These are phyloP conservation scores for Orthonevra nobilis DNA, from an alignment of 2,888 invertebrate species.

Conservation along the genomic window DNA sequence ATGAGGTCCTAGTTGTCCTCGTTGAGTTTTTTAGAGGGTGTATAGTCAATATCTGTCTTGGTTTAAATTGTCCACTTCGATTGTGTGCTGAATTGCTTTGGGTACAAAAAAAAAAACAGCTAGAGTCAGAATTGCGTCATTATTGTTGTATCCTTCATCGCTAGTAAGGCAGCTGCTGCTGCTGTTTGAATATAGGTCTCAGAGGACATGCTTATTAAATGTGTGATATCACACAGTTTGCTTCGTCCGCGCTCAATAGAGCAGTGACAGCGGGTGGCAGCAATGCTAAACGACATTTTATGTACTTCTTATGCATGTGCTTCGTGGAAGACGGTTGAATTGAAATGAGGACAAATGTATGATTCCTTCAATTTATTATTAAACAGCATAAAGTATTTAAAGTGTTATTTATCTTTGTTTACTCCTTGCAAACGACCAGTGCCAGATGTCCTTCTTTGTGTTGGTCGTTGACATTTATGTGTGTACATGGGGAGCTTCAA, in stretches of 20 bases:
- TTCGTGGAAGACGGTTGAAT: neutral
- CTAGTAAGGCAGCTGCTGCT: neutral
- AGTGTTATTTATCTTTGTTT: conserved; percentile 30
- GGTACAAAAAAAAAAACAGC: conserved; percentile 10
- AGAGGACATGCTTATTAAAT: conserved; percentile 38
- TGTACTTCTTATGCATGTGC: conserved; percentile 1
- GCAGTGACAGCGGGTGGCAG: neutral
- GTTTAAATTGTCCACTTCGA: conserved; percentile 16
- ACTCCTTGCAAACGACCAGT: neutral
- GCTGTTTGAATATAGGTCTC: conserved; percentile 18
- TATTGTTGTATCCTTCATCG: conserved; percentile 26
- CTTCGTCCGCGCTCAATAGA: neutral
- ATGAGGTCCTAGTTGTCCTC: neutral
- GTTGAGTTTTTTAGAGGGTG: neutral
- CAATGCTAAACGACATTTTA: neutral
- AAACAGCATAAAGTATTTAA: conserved; percentile 40
- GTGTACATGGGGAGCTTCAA: conserved; percentile 22
- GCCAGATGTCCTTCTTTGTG: conserved; percentile 7
- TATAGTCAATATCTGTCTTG: neutral
- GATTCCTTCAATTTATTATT: conserved; percentile 37
- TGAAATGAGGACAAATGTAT: neutral
- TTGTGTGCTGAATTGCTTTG: conserved; percentile 2
- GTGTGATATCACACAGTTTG: conserved; percentile 28
- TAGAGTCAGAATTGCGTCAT: conserved; percentile 40
- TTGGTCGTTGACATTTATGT: conserved; percentile 10